Conservation (phyloP, 2,888 invertebrate genomes). For the Cheilosia vulpina region DNA sequence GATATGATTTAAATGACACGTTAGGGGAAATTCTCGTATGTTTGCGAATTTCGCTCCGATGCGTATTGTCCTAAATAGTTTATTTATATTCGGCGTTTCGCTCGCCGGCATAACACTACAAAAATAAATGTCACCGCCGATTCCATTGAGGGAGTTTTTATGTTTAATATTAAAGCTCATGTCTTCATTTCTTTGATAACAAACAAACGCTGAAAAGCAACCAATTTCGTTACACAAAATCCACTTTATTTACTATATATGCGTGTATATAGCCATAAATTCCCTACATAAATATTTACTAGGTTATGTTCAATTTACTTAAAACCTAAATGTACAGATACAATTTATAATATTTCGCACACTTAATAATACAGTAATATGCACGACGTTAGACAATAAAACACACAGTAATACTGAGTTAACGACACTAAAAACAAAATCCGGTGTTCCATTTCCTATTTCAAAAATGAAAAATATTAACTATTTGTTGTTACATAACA, state of each 20-base stretch:
- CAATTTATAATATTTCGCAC: constrained; percentile 44
- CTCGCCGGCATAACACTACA: too few relatives aligned
- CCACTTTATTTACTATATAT: constrained; percentile 56
- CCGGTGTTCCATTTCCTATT: neutral
- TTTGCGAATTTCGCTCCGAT: too few relatives aligned
- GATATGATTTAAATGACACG: too few relatives aligned
- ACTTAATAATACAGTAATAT: constrained; percentile 35
- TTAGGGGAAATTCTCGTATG: too few relatives aligned
- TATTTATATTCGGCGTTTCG: too few relatives aligned
- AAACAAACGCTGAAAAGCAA: neutral
- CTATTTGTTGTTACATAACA: constrained; percentile 13
- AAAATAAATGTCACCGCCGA: too few relatives aligned
- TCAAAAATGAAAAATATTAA: constrained; percentile 22
- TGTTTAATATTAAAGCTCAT: too few relatives aligned
- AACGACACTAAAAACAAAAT: constrained; percentile 32
- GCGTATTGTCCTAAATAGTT: too few relatives aligned
- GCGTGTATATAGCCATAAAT: constrained; percentile 52
- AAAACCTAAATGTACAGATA: constrained; percentile 43
- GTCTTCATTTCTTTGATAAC: too few relatives aligned
- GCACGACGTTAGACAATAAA: constrained; percentile 27
- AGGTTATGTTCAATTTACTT: constrained; percentile 50
- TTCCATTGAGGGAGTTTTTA: too few relatives aligned
- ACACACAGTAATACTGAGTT: constrained; percentile 60
- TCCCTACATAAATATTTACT: constrained; percentile 61
- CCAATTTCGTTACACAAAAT: constrained; percentile 57